These are phyloP conservation scores for Drosophila anceps DNA, from an alignment of 2,888 invertebrate genomes.

Conservation along the genomic window DNA sequence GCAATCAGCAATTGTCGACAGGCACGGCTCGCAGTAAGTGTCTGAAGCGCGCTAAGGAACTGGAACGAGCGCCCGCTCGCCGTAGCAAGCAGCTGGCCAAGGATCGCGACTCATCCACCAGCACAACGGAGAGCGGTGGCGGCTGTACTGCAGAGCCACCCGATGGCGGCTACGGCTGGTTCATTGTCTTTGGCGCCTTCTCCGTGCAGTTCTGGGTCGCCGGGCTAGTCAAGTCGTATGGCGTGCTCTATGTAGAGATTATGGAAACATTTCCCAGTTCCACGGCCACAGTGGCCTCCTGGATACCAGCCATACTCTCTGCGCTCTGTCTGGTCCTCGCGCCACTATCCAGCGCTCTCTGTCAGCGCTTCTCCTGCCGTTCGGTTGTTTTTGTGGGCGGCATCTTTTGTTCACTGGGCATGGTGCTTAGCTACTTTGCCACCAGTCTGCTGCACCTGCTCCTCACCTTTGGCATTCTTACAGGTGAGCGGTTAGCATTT, in stretches of 20 bases:
- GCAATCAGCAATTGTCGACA: slow-evolving; percentile 61
- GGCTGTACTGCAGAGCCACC: slow-evolving; percentile 86
- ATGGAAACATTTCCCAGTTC: slow-evolving; percentile 92
- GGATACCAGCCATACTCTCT: slow-evolving; percentile 92
- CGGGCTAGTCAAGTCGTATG: slow-evolving; percentile 92
- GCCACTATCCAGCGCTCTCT: slow-evolving; percentile 90
- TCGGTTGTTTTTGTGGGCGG: slow-evolving; percentile 91
- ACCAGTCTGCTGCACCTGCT: slow-evolving; percentile 89
- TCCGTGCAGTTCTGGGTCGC: slow-evolving; percentile 93
- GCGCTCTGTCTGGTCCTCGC: slow-evolving; percentile 92
- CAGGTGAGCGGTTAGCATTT: slow-evolving; percentile 86
- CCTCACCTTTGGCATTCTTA: slow-evolving; percentile 90
- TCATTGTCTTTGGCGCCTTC: slow-evolving; percentile 91
- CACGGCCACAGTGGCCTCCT: slow-evolving; percentile 91
- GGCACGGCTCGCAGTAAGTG: slow-evolving; percentile 65
- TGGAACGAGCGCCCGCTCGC: slow-evolving; percentile 51
- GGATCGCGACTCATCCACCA: slow-evolving; percentile 72
- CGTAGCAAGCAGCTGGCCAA: slow-evolving; percentile 60
- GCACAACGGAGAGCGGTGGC: slow-evolving; percentile 82
- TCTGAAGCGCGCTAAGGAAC: slow-evolving; percentile 55
- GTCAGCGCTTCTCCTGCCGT: slow-evolving; percentile 89
- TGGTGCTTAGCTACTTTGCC: slow-evolving; percentile 90
- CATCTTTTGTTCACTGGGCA: slow-evolving; percentile 89
- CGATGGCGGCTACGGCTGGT: slow-evolving; percentile 92
- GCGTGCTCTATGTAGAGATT: slow-evolving; percentile 92